Conservation (phyloP, 1,140 invertebrate genomes). For the Portunus trituberculatus region DNA sequence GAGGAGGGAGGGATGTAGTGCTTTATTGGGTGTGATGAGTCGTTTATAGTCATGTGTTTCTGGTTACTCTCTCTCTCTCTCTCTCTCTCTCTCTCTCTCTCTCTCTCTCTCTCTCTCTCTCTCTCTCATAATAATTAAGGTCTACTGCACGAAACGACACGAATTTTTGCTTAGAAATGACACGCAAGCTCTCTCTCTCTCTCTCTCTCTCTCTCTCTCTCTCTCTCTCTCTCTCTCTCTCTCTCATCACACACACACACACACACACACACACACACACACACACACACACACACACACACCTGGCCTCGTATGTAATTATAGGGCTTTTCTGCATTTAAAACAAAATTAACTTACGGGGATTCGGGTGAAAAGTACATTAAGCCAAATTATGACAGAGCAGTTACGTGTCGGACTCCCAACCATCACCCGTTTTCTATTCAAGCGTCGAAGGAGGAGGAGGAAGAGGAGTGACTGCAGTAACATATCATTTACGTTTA, state of each 20-base stretch:
- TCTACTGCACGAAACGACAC: too few species aligned
- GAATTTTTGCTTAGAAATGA: too few species aligned
- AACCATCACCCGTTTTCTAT: background rate
- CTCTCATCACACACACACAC: background rate
- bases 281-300: constrained; percentile 12
- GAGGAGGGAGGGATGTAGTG: background rate
- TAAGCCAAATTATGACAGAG: background rate
- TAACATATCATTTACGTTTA: too few species aligned
- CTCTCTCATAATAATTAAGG: too few species aligned
- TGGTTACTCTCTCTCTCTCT: background rate
- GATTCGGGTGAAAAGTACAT: background rate
- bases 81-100: constrained; percentile 20
- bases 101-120: constrained; percentile 6
- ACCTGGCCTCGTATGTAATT: background rate
- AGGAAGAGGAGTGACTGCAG: background rate
- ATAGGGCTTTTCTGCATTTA: background rate
- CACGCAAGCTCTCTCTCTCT: background rate
- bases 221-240: too few species aligned
- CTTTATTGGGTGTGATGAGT: background rate
- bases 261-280: constrained; percentile 12
- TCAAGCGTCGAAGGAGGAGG: background rate
- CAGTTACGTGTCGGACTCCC: background rate
- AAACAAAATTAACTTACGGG: background rate
- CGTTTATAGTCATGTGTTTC: background rate
- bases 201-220: background rate